A percentile compares a stretch with the other conserved stretches of the same genome.
phyloP scores from a whole-genome alignment of 2,888 invertebrate species.

The Spodoptera littoralis region DNA sequence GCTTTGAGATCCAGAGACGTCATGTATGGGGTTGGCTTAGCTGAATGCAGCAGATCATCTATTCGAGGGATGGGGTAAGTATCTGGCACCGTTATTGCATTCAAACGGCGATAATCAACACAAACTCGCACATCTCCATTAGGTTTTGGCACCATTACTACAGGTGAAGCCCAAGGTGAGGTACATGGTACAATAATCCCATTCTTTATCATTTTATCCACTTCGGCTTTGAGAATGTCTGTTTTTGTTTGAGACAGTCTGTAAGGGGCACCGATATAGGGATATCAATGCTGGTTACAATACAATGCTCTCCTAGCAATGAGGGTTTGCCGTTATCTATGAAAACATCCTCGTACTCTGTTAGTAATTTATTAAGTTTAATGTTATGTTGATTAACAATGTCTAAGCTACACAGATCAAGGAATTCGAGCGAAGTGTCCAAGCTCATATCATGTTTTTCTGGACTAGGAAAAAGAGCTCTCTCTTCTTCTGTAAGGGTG shows the following conservation, averaged over 20 bases:
- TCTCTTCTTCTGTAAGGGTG: too few species aligned
- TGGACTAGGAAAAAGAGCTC: too few species aligned
- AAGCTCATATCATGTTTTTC: too few species aligned
- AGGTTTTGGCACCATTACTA: constrained; percentile 67
- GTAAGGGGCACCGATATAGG: constrained; percentile 21
- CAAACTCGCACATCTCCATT: constrained; percentile 61
- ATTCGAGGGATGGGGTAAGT: constrained; percentile 19
- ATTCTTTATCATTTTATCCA: constrained; percentile 3
- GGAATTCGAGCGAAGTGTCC: too few species aligned
- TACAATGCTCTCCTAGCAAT: constrained; percentile 20
- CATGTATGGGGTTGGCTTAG: constrained; percentile 17
- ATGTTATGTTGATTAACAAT: too few species aligned
- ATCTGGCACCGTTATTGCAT: constrained; percentile 15
- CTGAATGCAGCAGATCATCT: constrained; percentile 6
- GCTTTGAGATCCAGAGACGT: constrained; percentile 11
- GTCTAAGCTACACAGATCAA: too few species aligned
- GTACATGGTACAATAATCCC: constrained; percentile 11
- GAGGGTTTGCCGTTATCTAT: constrained; percentile 4
- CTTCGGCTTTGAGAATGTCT: constrained; percentile 3
- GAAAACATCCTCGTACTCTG: constrained; percentile 16
- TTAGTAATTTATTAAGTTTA: constrained; percentile 8
- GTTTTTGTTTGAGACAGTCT: constrained; percentile 10
- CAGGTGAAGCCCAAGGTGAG: constrained; percentile 66
- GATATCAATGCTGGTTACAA: constrained; percentile 27
- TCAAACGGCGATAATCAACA: constrained; percentile 50